These are phyloP conservation scores for Conus canariensis DNA, from an alignment of 2,888 invertebrate genomes.

Conservation along the genomic window DNA sequence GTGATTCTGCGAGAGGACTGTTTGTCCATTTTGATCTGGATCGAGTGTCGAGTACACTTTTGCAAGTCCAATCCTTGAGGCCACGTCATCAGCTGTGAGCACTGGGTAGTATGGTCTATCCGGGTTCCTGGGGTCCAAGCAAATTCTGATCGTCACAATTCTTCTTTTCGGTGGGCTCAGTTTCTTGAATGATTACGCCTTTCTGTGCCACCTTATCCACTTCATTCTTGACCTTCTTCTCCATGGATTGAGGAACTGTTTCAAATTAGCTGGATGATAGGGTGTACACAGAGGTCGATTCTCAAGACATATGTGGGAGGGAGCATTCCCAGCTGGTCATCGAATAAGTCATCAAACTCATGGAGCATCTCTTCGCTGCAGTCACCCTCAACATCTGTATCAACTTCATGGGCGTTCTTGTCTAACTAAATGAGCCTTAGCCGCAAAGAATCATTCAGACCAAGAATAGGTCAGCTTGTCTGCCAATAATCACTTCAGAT, in stretches of 20 bases:
- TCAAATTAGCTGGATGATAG: constrained; percentile 44
- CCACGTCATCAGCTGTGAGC: constrained; percentile 53
- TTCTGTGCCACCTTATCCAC: constrained; percentile 43
- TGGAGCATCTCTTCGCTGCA: not conserved
- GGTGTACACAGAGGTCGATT: constrained; percentile 7
- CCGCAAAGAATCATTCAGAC: no score
- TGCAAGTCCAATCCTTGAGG: constrained; percentile 40
- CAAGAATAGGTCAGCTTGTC: not conserved
- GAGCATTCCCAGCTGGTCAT: no score
- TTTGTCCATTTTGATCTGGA: constrained; percentile 46
- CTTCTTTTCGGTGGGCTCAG: constrained; percentile 41
- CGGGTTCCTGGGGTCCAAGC: constrained; percentile 49
- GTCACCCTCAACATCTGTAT: no score
- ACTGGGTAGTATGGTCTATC: constrained; percentile 45
- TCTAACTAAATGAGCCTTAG: constrained; percentile 40
- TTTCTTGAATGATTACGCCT: constrained; percentile 40
- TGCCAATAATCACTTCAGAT: not conserved
- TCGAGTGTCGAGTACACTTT: constrained; percentile 52
- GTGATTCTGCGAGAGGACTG: constrained; percentile 43
- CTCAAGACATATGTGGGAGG: constrained; percentile 20
- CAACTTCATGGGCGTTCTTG: not conserved
- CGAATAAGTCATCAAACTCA: no score
- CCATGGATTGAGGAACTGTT: constrained; percentile 31
- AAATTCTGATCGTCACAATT: constrained; percentile 41
- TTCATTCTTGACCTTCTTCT: constrained; percentile 41